phyloP scores from a whole-genome alignment of 2,113 vertebrate genomes.

The Hippocampus abdominalis region DNA sequence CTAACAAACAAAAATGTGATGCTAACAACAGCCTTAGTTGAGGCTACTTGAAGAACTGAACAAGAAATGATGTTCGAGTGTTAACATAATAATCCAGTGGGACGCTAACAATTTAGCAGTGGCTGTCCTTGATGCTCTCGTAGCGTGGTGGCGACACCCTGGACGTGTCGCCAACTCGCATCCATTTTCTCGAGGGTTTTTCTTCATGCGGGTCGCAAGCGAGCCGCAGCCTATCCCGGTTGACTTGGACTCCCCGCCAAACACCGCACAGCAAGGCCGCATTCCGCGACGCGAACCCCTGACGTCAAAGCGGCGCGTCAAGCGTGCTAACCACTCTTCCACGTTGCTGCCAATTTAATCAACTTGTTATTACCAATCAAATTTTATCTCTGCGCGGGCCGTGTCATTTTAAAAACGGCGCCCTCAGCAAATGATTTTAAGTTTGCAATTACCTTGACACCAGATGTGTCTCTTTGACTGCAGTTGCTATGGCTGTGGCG shows the following conservation, averaged over 20 bases:
- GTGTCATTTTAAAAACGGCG: not conserved
- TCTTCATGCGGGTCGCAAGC: no score
- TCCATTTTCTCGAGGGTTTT: no score
- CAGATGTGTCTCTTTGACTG: not conserved
- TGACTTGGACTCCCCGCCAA: not conserved
- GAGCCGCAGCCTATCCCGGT: no score
- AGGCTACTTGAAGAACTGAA: not conserved
- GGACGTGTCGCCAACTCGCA: not conserved
- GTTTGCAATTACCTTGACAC: conserved; percentile 2
- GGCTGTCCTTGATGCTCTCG: not conserved
- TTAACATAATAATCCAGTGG: not conserved
- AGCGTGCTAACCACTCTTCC: not conserved
- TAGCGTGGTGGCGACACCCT: not conserved
- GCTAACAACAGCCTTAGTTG: not conserved
- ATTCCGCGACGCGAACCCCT: not conserved
- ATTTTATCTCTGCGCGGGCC: conserved; percentile 12
- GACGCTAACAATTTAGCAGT: not conserved
- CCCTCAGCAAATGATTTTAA: not conserved
- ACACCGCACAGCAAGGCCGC: not conserved
- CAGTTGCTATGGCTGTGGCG: not conserved
- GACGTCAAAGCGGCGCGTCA: not conserved
- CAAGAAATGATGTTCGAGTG: not conserved
- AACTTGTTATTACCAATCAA: conserved; percentile 11
- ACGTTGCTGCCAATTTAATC: conserved; percentile 7
- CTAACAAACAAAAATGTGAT: not conserved